Conservation (phyloP, 2,113 vertebrate species). For the Alaudala cheleensis region DNA sequence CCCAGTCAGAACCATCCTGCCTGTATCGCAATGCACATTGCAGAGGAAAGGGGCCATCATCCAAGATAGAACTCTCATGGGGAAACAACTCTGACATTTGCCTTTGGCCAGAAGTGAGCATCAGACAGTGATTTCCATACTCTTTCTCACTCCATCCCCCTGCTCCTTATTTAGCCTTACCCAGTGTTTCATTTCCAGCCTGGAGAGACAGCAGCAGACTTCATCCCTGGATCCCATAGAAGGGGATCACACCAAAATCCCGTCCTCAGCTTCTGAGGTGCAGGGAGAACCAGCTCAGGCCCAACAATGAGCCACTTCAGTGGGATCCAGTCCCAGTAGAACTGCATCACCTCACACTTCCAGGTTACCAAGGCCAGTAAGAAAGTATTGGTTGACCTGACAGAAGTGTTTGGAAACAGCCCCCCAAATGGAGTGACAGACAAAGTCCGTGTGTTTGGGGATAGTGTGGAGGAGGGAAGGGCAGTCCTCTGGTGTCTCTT, state of each 20-base stretch:
- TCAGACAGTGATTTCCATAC: neutral
- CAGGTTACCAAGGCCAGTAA: slow-evolving; percentile 16
- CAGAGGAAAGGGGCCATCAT: neutral
- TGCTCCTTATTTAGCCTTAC: neutral
- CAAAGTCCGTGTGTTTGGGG: neutral
- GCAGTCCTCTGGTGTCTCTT: neutral
- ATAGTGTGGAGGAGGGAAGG: neutral
- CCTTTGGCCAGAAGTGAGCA: neutral
- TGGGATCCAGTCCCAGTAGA: slow-evolving; percentile 15
- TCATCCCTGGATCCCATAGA: neutral
- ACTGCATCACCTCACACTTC: neutral
- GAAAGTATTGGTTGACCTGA: neutral
- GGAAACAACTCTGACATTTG: neutral
- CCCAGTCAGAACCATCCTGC: neutral
- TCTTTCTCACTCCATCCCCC: neutral
- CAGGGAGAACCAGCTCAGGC: slow-evolving; percentile 49
- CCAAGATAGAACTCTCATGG: neutral
- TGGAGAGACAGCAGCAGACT: neutral
- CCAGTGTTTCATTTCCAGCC: neutral
- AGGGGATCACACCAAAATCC: slow-evolving; percentile 30
- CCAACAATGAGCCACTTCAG: slow-evolving; percentile 4
- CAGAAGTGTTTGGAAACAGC: neutral
- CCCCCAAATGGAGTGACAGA: neutral
- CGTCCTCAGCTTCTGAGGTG: neutral
- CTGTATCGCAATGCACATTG: neutral